Conservation (phyloP, 1,140 invertebrate genomes). For the Temnothorax longispinosus region DNA sequence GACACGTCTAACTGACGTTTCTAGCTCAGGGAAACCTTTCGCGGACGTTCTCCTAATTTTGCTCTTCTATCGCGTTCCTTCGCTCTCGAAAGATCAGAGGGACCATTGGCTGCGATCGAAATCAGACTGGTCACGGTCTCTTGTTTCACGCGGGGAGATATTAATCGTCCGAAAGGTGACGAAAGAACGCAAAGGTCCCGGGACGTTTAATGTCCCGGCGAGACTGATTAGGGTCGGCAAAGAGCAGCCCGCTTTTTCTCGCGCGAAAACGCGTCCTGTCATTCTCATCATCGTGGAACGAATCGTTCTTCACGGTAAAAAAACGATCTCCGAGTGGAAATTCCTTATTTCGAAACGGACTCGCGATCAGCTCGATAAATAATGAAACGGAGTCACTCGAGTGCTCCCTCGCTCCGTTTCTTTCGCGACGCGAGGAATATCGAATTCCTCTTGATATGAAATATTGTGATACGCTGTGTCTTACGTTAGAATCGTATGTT, state of each 20-base stretch:
- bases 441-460: constrained; percentile 38
- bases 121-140: neutral
- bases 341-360: constrained; percentile 25
- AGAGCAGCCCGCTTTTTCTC: constrained; percentile 27
- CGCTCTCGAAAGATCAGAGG: neutral
- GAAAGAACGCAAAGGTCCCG: constrained; percentile 28
- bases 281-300: constrained; percentile 45
- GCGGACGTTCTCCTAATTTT: constrained; percentile 13
- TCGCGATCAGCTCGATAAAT: neutral
- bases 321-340: constrained; percentile 50
- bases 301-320: constrained; percentile 30
- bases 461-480: constrained; percentile 61
- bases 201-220: constrained; percentile 14
- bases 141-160: neutral
- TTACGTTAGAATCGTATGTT: constrained; percentile 23
- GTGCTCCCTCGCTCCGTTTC: neutral
- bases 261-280: constrained; percentile 26
- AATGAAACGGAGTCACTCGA: neutral
- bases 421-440: neutral
- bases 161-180: neutral
- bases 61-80: neutral
- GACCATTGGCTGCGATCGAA: neutral
- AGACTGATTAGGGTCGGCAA: constrained; percentile 13
- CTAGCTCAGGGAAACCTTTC: neutral
- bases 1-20: neutral